Percentiles rank a stretch among this genome's conserved stretches.
Evolutionary conservation across 2,888 invertebrate species (phyloP).

Genomic region (Trichogramma evanescens): DNA sequence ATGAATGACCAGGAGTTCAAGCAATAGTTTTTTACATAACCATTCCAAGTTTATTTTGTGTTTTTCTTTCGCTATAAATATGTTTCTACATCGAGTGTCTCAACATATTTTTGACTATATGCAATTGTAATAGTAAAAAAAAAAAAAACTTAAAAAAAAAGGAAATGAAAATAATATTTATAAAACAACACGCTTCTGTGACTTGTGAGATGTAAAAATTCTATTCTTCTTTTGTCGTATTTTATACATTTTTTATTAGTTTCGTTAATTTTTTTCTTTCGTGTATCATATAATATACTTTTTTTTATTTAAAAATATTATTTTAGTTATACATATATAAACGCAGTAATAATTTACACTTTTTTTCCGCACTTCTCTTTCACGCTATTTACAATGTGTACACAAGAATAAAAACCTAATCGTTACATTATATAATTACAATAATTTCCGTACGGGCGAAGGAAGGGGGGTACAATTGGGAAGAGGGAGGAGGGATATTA

Average conservation of each 20-base stretch:
- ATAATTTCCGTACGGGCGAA: too few relatives aligned
- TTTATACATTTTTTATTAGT: too few relatives aligned
- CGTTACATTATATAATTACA: too few relatives aligned
- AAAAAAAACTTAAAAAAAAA: constrained; percentile 10
- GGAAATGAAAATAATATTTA: too few relatives aligned
- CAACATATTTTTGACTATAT: constrained; percentile 17
- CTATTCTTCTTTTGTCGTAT: constrained; percentile 2
- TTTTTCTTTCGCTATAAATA: constrained; percentile 27
- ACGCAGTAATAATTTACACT: constrained; percentile 38
- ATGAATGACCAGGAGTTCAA: too few relatives aligned
- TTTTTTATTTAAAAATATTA: constrained; percentile 14
- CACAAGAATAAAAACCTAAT: constrained; percentile 37
- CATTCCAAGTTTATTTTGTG: constrained; percentile 30
- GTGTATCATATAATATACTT: constrained; percentile 15
- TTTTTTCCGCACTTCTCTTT: constrained; percentile 16
- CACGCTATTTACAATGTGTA: constrained; percentile 42
- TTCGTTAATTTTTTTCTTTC: too few relatives aligned
- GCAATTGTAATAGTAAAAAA: constrained; percentile 25
- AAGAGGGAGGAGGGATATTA: too few relatives aligned
- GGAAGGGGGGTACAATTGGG: too few relatives aligned
- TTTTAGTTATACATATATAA: constrained; percentile 35
- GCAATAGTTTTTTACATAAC: constrained; percentile 10
- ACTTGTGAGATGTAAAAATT: constrained; percentile 13
- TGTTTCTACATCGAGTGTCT: too few relatives aligned
- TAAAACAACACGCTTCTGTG: not conserved